These are phyloP conservation scores for Acanthosepion pharaonis DNA, from an alignment of 2,888 invertebrate genomes.

Conservation along the genomic window DNA sequence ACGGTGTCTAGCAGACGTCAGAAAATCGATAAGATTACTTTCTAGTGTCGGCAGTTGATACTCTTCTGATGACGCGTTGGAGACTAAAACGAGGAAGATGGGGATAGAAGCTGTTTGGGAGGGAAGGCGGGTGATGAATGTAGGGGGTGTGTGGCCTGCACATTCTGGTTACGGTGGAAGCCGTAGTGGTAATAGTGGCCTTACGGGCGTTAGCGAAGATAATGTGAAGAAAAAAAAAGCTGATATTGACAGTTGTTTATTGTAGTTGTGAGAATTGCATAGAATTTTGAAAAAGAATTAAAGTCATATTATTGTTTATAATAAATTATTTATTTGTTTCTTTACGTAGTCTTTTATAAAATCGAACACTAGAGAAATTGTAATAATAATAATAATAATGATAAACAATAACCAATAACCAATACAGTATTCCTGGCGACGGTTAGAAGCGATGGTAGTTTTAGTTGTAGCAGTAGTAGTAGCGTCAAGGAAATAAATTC, in stretches of 20 bases:
- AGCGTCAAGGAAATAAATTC: no score
- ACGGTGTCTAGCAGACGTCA: neutral
- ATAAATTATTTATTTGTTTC: no score
- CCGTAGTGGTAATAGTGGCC: neutral
- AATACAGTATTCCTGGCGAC: no score
- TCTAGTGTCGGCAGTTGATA: conserved; percentile 11
- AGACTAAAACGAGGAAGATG: neutral
- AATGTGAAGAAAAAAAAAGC: neutral
- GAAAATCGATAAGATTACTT: neutral
- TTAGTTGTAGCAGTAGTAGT: no score
- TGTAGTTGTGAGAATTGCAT: neutral
- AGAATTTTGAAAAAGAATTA: neutral
- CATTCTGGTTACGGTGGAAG: neutral
- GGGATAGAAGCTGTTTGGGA: no score
- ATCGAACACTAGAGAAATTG: no score
- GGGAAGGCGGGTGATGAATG: neutral
- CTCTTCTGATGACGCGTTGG: neutral
- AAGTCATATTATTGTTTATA: no score
- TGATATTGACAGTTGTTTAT: neutral
- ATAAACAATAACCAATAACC: no score
- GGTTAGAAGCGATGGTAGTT: no score
- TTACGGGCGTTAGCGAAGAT: neutral
- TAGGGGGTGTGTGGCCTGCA: neutral
- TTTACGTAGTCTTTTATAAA: no score
- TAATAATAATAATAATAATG: no score